Conservation (phyloP, 2,888 invertebrate species). For the Dolomedes plantarius region DNA sequence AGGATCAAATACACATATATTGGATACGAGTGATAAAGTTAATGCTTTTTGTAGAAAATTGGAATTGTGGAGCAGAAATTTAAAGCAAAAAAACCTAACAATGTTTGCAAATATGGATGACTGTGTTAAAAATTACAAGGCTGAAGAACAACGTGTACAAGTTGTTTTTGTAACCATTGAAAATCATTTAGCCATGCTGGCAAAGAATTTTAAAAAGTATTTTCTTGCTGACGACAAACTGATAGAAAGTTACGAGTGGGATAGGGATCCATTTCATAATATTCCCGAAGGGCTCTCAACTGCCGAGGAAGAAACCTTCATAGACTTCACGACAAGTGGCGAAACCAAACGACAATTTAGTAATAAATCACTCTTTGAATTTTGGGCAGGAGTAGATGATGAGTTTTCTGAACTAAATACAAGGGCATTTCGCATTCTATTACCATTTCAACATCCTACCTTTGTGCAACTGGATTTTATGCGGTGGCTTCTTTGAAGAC, state of each 20-base stretch:
- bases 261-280: conserved; percentile 33
- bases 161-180: conserved; percentile 20
- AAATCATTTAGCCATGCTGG: conserved; percentile 37
- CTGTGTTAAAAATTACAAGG: conserved; percentile 13
- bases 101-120: conserved; percentile 39
- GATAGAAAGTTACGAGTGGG: conserved; percentile 23
- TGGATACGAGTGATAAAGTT: conserved; percentile 51
- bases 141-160: conserved; percentile 10
- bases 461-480: no score
- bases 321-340: no score
- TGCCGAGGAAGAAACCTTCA: background rate
- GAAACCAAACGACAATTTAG: no score
- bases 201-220: conserved; percentile 27
- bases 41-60: conserved; percentile 50
- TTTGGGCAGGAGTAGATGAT: no score
- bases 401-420: no score
- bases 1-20: conserved; percentile 50
- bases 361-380: no score
- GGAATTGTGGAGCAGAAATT: conserved; percentile 53
- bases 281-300: conserved; percentile 36
- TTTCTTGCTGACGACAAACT: conserved; percentile 30
- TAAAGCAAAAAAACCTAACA: conserved; percentile 43
- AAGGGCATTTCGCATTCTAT: no score
- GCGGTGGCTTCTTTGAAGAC: no score
- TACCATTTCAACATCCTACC: no score